Percentiles rank a stretch among this genome's conserved stretches.
phyloP scores from a whole-genome alignment of 2,797 vertebrate genomes.

The Lutjanus campechanus region DNA sequence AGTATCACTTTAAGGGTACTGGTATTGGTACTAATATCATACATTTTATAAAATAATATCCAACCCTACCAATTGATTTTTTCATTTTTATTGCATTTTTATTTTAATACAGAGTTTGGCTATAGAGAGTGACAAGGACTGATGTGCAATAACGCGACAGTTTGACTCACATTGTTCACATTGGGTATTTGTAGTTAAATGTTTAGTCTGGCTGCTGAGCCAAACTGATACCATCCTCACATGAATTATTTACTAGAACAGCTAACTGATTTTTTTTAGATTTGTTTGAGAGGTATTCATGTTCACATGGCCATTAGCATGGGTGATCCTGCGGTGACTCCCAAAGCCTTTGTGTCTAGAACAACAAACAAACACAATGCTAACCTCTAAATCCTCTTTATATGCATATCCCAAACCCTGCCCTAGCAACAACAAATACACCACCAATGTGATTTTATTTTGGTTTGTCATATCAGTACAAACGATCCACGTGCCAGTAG shows the following conservation, averaged over 20 bases:
- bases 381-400: no score
- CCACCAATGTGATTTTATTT: no score
- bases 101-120: no score
- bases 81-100: no score
- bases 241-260: not conserved
- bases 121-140: not conserved
- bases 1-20: no score
- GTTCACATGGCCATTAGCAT: not conserved
- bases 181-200: not conserved
- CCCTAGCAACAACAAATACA: no score
- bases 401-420: no score
- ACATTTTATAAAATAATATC: no score
- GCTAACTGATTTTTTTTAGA: not conserved
- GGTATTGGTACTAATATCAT: no score
- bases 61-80: no score
- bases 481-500: not conserved
- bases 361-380: slow-evolving; percentile 2
- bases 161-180: not conserved
- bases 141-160: not conserved
- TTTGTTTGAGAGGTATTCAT: not conserved
- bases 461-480: no score
- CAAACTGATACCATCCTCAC: no score
- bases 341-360: slow-evolving; percentile 8
- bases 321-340: not conserved
- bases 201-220: not conserved